Base-by-base conservation (phyloP, 1,140 invertebrate genomes). In the Drosophila rufa region DNA sequence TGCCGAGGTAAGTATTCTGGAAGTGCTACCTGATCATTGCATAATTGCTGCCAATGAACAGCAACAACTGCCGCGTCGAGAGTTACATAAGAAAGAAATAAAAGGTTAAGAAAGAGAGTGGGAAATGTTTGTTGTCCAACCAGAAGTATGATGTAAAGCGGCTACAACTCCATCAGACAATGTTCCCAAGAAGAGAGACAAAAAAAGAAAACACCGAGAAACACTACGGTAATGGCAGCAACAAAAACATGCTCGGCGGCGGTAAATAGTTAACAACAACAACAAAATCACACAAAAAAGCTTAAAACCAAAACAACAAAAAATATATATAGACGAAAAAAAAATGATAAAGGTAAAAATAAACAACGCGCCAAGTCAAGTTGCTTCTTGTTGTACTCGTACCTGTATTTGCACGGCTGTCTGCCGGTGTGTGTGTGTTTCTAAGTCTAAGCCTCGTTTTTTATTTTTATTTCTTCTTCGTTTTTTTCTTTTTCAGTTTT, bases 61-160 rank as follows among this genome's bases (percentile, higher is more conserved):
- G 62, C 61, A 59, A 66, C 70, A 50, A 64, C 61, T 48, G 53
- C 57, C 27, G 27, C 45, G 40, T 22, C 50, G 48, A 42, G 46
- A 64, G 47, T 82, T 82, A 82, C 80, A 82, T 82, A 75, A 82
- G 67, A 61, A 50, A 62, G 50, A 71, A 79, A 79, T 50, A 79
- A 57, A 77, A 68, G 55, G 60, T 56, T 58, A 40, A 60, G 57
- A 71, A 73, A 89, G 64, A 86, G 84, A 82, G 57, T 67, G 71
- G 59, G 62, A 86, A 56, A 51, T 73, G 67, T 56, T 55, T 70
- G 64, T 51, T 68, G 66, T 40, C 40, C 50, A 9, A 47, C 55
- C 22, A 57, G 62, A 59, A 71, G 48, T 82, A 82, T 87, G 82
- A 87, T 87, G 83, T 86, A 83, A 87, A 86, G 61, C 53, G 46